A percentile compares a stretch with the other conserved stretches of the same genome.
phyloP scores from a whole-genome alignment of 1,140 invertebrate species.

The Rhynchophorus ferrugineus region DNA sequence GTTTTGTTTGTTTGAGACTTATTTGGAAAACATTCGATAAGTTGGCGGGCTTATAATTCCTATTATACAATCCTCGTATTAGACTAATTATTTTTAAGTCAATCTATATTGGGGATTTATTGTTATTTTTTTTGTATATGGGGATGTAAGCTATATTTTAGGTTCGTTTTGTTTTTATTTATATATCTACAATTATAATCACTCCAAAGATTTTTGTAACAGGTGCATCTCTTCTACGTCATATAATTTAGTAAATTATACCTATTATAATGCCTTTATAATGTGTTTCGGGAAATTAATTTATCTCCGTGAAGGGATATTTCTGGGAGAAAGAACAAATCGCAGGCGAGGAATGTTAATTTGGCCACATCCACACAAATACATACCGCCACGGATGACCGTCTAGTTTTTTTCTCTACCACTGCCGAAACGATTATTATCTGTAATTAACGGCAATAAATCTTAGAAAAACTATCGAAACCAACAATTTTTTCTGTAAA shows the following conservation, averaged over 20 bases:
- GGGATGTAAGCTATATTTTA: too few species aligned
- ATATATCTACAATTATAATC: too few species aligned
- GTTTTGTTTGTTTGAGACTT: too few species aligned
- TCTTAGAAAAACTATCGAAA: conserved; percentile 13
- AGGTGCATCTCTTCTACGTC: not conserved
- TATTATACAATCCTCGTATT: too few species aligned
- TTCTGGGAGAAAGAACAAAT: not conserved
- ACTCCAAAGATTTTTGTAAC: too few species aligned
- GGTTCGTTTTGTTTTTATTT: too few species aligned
- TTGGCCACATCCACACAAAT: conserved; percentile 7
- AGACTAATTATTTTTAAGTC: too few species aligned
- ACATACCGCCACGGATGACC: not conserved
- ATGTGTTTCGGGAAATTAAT: not conserved
- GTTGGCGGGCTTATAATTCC: too few species aligned
- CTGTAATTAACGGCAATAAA: conserved; percentile 19
- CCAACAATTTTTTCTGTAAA: conserved; percentile 6
- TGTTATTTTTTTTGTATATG: too few species aligned
- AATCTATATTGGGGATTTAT: too few species aligned
- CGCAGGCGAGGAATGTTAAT: conserved; percentile 7
- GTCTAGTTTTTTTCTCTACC: conserved; percentile 10
- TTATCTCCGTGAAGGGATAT: not conserved
- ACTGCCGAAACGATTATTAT: conserved; percentile 8
- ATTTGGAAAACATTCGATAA: too few species aligned
- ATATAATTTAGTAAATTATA: not conserved
- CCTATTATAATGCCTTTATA: not conserved